These are phyloP conservation scores for Patella caerulea DNA, from an alignment of 2,888 invertebrate species.

Conservation along the genomic window DNA sequence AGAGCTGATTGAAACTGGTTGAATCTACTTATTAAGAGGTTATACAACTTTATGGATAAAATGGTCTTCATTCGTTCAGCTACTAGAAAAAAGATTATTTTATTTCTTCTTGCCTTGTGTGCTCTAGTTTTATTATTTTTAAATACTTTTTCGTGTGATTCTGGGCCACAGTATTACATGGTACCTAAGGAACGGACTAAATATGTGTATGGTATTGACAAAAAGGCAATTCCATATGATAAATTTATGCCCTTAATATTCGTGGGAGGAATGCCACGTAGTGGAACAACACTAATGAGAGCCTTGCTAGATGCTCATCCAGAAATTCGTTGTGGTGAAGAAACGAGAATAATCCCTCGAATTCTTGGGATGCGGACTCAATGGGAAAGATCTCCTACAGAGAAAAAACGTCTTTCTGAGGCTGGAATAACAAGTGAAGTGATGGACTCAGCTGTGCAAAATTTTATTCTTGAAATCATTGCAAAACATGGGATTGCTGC, in stretches of 20 bases:
- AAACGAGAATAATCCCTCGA: constrained; percentile 93
- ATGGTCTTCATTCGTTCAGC: background rate
- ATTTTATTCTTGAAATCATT: constrained; percentile 91
- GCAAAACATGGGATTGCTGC: constrained; percentile 88
- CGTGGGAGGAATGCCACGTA: constrained; percentile 95
- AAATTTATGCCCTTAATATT: constrained; percentile 85
- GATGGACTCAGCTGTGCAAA: constrained; percentile 94
- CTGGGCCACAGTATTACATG: constrained; percentile 50
- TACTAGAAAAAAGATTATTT: background rate
- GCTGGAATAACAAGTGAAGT: constrained; percentile 85
- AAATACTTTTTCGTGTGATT: constrained; percentile 46
- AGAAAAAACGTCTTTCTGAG: constrained; percentile 55
- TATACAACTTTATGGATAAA: background rate
- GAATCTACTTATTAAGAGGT: too few species aligned
- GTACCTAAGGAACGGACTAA: constrained; percentile 52
- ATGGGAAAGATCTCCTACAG: constrained; percentile 86
- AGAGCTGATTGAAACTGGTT: too few species aligned
- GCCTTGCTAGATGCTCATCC: constrained; percentile 99
- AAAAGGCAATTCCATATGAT: constrained; percentile 76
- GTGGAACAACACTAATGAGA: constrained; percentile 96
- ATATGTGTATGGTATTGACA: constrained; percentile 52
- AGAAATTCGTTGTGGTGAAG: constrained; percentile 95
- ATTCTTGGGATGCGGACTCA: constrained; percentile 94
- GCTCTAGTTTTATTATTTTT: constrained; percentile 36
- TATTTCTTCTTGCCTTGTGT: background rate